Conservation (phyloP, 2,113 vertebrate genomes). For the human (Homo sapiens) region DNA sequence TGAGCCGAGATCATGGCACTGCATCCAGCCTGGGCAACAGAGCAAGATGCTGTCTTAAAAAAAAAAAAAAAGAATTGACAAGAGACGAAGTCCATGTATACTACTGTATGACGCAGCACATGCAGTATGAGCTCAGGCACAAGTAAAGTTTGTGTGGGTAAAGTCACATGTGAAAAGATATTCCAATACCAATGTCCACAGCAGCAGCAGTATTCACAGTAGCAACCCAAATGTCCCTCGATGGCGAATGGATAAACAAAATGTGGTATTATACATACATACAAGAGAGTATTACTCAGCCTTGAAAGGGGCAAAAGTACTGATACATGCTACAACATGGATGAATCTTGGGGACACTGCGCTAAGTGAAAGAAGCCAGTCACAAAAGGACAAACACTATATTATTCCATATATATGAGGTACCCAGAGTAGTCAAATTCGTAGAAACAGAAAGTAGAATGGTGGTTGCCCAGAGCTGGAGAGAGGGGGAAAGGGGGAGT, state of each 20-base stretch:
- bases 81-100: rapidly evolving
- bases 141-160: background rate
- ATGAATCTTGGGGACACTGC: background rate
- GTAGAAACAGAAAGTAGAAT: background rate
- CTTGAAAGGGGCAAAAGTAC: background rate
- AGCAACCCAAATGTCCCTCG: too few relatives aligned
- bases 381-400: background rate
- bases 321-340: background rate
- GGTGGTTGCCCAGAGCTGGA: background rate
- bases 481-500: background rate
- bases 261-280: background rate
- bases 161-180: background rate
- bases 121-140: background rate
- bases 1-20: too few relatives aligned
- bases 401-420: rapidly evolving
- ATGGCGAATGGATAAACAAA: background rate
- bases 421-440: background rate
- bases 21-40: background rate
- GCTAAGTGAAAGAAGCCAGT: background rate
- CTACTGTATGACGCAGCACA: background rate
- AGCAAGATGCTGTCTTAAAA: background rate
- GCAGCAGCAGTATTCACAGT: background rate
- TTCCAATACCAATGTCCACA: rapidly evolving
- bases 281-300: background rate
- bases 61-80: too few relatives aligned